Conservation (phyloP, 2,797 vertebrate species). For the Spea hammondii region DNA sequence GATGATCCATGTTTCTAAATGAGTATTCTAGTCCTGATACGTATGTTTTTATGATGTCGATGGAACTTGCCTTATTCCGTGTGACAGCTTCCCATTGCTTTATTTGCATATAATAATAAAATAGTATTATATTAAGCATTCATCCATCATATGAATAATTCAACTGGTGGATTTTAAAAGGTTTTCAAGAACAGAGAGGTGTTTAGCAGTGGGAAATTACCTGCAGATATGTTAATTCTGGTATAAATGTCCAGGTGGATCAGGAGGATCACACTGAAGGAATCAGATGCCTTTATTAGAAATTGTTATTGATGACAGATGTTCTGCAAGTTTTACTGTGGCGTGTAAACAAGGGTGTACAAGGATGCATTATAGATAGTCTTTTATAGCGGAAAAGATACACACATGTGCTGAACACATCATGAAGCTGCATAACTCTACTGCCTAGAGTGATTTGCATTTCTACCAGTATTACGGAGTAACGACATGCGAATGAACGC, state of each 20-base stretch:
- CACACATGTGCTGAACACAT: constrained; percentile 4
- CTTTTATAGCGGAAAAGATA: neutral
- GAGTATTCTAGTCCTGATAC: too few relatives aligned
- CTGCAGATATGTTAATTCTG: constrained; percentile 32
- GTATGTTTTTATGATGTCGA: neutral
- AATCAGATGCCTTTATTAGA: neutral
- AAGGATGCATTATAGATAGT: neutral
- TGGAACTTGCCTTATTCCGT: neutral
- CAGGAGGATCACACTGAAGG: neutral
- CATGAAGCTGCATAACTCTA: constrained; percentile 22
- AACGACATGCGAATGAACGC: constrained; percentile 38
- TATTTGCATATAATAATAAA: constrained; percentile 37
- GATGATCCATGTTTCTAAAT: too few relatives aligned
- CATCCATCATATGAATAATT: constrained; percentile 22
- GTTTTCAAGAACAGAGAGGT: constrained; percentile 29
- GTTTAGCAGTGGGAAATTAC: constrained; percentile 18
- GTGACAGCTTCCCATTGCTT: neutral
- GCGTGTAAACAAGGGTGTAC: neutral
- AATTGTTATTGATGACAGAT: neutral
- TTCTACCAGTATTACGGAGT: constrained; percentile 17
- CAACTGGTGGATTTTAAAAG: constrained; percentile 24
- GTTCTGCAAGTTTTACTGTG: neutral
- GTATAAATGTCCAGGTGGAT: constrained; percentile 28
- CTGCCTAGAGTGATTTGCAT: neutral
- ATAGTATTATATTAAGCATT: constrained; percentile 13